Evolutionary conservation across 2,888 invertebrate genomes (phyloP).

Genomic region (Leptopilina drosophilae): DNA sequence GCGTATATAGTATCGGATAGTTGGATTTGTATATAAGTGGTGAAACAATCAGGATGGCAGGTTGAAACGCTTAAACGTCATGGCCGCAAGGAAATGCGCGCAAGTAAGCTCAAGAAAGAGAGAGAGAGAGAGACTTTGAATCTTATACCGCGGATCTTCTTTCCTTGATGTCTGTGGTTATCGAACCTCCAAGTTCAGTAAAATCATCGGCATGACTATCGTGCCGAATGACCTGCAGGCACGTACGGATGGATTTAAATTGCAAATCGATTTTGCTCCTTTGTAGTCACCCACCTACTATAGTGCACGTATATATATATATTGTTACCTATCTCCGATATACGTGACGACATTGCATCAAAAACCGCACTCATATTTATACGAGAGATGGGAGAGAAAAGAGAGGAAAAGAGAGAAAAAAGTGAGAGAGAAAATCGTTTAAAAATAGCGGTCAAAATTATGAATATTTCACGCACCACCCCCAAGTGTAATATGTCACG

Average conservation of each 20-base stretch:
- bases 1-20: neutral
- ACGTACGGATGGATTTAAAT: conserved; percentile 74
- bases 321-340: conserved; percentile 64
- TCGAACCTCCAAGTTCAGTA: conserved; percentile 65
- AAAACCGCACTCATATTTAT: conserved; percentile 7
- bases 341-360: conserved; percentile 66
- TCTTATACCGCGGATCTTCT: conserved; percentile 48
- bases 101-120: conserved; percentile 2
- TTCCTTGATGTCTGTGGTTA: conserved; percentile 60
- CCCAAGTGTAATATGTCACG: neutral
- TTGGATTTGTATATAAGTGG: conserved; percentile 35
- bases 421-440: conserved; percentile 57
- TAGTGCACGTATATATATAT: conserved; percentile 52
- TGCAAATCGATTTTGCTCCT: conserved; percentile 75
- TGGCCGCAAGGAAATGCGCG: conserved; percentile 36
- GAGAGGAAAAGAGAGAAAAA: too few relatives aligned
- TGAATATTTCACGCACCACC: neutral
- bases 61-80: conserved; percentile 38
- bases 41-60: conserved; percentile 41
- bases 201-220: conserved; percentile 66
- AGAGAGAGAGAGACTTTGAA: conserved; percentile 11
- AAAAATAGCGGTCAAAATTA: conserved; percentile 49
- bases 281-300: conserved; percentile 74
- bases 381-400: conserved; percentile 49
- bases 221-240: conserved; percentile 72